Conservation (phyloP, 2,113 vertebrate genomes). For the Nematolebias whitei region DNA sequence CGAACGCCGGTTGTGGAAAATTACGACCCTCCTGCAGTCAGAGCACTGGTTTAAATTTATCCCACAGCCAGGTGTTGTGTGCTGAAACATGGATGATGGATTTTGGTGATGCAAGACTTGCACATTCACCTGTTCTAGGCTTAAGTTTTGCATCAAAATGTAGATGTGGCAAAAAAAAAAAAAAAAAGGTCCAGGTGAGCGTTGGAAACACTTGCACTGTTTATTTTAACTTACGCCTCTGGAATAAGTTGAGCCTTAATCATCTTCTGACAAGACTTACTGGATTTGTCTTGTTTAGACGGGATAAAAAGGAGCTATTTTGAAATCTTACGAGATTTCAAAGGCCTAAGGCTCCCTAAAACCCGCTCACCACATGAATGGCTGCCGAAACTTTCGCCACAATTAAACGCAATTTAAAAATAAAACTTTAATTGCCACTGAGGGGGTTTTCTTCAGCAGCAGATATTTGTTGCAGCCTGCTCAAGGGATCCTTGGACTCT, state of each 20-base stretch:
- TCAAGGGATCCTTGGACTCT: conserved; percentile 1
- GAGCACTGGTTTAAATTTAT: conserved; percentile 45
- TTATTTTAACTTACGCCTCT: conserved; percentile 20
- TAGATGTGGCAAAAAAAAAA: too few species aligned
- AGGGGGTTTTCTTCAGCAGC: conserved; percentile 49
- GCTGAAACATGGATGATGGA: background rate
- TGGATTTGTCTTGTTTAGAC: conserved; percentile 1
- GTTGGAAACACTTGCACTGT: background rate
- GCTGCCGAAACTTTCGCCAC: conserved; percentile 52
- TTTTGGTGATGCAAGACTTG: background rate
- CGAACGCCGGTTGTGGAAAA: conserved; percentile 2
- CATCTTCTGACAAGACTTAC: background rate
- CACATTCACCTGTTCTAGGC: background rate
- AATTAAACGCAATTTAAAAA: conserved; percentile 44
- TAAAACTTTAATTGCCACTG: conserved; percentile 29
- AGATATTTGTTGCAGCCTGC: conserved; percentile 51
- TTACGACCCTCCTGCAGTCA: conserved; percentile 20
- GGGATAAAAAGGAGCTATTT: conserved; percentile 1
- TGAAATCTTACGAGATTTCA: conserved; percentile 5
- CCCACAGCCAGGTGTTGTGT: conserved; percentile 40
- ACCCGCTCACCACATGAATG: conserved; percentile 35
- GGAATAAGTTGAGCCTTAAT: conserved; percentile 13
- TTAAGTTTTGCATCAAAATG: too few species aligned
- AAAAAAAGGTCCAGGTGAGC: too few species aligned
- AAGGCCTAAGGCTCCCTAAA: conserved; percentile 23